Evolutionary conservation across 2,113 vertebrate genomes (phyloP).

Genomic region (Talpa occidentalis): DNA sequence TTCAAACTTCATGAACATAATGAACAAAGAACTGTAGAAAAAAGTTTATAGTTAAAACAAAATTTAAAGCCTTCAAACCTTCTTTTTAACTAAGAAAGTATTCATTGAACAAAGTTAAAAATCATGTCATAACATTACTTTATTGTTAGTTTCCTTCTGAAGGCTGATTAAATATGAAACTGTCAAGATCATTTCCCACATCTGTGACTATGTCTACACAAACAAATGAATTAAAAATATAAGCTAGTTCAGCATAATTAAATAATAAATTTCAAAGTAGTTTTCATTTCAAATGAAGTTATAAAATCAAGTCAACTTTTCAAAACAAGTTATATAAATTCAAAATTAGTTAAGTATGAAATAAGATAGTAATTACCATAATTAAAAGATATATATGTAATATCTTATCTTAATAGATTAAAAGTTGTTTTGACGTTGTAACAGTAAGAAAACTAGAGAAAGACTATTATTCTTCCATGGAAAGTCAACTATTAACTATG

Average conservation of each 20-base stretch:
- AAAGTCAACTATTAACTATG: conserved; percentile 9
- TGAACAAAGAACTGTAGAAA: neutral
- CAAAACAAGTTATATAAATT: conserved; percentile 51
- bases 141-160: neutral
- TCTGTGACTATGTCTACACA: neutral
- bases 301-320: neutral
- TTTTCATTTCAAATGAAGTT: conserved; percentile 49
- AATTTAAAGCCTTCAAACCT: conserved; percentile 47
- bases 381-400: conserved; percentile 7
- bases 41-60: conserved; percentile 37
- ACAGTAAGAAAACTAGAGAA: neutral
- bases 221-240: conserved; percentile 36
- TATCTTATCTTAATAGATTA: neutral
- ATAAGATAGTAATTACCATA: neutral
- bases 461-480: neutral
- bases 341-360: conserved; percentile 8
- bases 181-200: neutral
- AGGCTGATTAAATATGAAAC: conserved; percentile 30
- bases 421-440: neutral
- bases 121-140: conserved; percentile 29
- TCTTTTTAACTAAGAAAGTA: conserved; percentile 36
- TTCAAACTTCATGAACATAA: conserved; percentile 50
- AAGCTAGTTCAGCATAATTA: conserved; percentile 7
- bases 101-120: conserved; percentile 37
- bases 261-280: conserved; percentile 20